A percentile compares a stretch with the other conserved stretches of the same genome.
phyloP scores from a whole-genome alignment of 1,140 invertebrate genomes.

The Pomacea maculata region DNA sequence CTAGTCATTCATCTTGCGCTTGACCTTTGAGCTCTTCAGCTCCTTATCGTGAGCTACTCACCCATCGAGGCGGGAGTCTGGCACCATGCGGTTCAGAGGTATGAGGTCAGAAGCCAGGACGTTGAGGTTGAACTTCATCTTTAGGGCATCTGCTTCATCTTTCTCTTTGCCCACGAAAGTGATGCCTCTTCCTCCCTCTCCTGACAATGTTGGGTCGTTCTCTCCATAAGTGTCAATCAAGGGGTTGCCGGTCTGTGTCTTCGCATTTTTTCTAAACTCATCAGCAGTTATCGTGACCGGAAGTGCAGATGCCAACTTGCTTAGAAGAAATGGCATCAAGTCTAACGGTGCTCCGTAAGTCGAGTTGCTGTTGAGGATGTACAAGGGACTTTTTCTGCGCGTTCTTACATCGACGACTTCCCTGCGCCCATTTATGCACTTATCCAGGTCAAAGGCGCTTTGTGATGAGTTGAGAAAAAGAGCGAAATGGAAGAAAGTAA shows the following conservation, averaged over 20 bases:
- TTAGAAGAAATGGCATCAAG: conserved; percentile 7
- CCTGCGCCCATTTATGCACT: too few species aligned
- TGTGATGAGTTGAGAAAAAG: too few species aligned
- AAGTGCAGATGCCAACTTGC: not conserved
- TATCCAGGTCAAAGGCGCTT: too few species aligned
- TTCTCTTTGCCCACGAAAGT: conserved; percentile 39
- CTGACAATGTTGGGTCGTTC: conserved; percentile 36
- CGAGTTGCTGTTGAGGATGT: not conserved
- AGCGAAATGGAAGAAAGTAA: too few species aligned
- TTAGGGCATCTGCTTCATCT: conserved; percentile 10
- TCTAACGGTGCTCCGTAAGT: conserved; percentile 7
- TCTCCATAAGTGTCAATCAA: conserved; percentile 44
- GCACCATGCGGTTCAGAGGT: conserved; percentile 46
- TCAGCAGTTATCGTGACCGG: conserved; percentile 32
- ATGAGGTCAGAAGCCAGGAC: conserved; percentile 47
- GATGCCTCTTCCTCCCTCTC: conserved; percentile 45
- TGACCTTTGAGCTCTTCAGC: too few species aligned
- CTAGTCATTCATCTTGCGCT: too few species aligned
- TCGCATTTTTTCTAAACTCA: conserved; percentile 31
- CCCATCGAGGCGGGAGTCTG: conserved; percentile 44
- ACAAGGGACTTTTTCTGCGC: not conserved
- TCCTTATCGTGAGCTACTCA: conserved; percentile 22
- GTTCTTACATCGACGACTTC: too few species aligned
- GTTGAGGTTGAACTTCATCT: conserved; percentile 41
- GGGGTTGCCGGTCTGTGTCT: conserved; percentile 32